These are phyloP conservation scores for Anguilla marmorata DNA, from an alignment of 2,797 vertebrate species.

Conservation along the genomic window DNA sequence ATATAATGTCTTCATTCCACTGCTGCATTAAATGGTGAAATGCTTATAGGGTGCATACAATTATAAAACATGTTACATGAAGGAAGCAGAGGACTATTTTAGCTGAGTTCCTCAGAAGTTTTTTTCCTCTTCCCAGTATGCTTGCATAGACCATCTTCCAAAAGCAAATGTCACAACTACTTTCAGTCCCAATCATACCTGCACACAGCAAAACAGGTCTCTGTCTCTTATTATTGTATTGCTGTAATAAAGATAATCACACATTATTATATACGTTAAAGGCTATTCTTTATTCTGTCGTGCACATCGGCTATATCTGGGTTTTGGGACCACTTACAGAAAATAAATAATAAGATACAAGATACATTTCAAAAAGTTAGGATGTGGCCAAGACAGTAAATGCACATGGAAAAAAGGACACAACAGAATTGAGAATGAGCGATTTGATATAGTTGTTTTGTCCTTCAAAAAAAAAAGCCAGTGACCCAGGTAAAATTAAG, in stretches of 20 bases:
- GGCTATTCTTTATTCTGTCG: neutral
- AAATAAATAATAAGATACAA: neutral
- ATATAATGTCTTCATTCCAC: neutral
- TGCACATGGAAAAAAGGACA: neutral
- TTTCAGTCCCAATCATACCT: neutral
- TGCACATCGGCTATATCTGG: neutral
- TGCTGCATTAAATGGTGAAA: neutral
- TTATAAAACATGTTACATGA: neutral
- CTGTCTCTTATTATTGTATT: neutral
- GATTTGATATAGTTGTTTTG: neutral
- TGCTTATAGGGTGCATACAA: neutral
- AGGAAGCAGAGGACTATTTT: neutral
- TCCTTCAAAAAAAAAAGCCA: no score
- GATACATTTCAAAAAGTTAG: neutral
- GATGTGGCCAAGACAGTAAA: neutral
- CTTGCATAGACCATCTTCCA: neutral
- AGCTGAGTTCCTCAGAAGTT: neutral
- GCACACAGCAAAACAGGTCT: neutral
- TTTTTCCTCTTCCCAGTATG: neutral
- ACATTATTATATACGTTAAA: neutral
- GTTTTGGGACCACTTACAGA: neutral
- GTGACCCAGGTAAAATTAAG: neutral
- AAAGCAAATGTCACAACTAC: neutral
- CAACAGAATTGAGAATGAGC: neutral
- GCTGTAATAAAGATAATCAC: conserved; percentile 3